A percentile compares a stretch with the other conserved stretches of the same genome.
These are phyloP conservation scores for Anabacerthia variegaticeps DNA, from an alignment of 2,797 vertebrate species.

Conservation along the genomic window DNA sequence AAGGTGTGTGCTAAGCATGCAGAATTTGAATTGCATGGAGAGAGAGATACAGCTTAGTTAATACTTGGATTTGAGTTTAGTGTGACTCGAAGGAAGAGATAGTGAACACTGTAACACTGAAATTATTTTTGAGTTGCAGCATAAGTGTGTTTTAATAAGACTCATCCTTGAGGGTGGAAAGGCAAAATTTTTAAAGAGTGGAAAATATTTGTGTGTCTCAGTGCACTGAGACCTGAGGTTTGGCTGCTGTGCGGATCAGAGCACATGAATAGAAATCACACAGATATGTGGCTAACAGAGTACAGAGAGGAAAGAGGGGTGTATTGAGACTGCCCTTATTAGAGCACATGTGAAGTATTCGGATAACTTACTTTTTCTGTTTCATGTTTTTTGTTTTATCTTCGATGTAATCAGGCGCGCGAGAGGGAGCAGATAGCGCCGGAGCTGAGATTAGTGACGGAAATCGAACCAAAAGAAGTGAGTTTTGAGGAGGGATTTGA, in stretches of 20 bases:
- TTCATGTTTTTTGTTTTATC: conserved; percentile 77
- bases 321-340: conserved; percentile 48
- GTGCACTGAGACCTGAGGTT: neutral
- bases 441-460: conserved; percentile 78
- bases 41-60: neutral
- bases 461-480: conserved; percentile 76
- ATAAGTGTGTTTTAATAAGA: neutral
- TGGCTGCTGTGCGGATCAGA: neutral
- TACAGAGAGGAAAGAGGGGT: neutral
- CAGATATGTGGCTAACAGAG: neutral
- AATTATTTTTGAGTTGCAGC: neutral
- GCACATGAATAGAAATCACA: neutral
- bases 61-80: neutral
- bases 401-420: conserved; percentile 71
- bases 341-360: conserved; percentile 49
- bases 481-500: conserved; percentile 75
- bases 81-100: neutral
- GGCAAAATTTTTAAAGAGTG: neutral
- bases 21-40: neutral
- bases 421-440: conserved; percentile 75
- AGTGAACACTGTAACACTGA: neutral
- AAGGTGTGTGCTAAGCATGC: neutral
- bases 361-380: conserved; percentile 72
- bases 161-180: neutral
- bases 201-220: neutral